A percentile compares a stretch with the other conserved stretches of the same genome.
phyloP scores from a whole-genome alignment of 1,140 invertebrate species.

The Globodera rostochiensis region DNA sequence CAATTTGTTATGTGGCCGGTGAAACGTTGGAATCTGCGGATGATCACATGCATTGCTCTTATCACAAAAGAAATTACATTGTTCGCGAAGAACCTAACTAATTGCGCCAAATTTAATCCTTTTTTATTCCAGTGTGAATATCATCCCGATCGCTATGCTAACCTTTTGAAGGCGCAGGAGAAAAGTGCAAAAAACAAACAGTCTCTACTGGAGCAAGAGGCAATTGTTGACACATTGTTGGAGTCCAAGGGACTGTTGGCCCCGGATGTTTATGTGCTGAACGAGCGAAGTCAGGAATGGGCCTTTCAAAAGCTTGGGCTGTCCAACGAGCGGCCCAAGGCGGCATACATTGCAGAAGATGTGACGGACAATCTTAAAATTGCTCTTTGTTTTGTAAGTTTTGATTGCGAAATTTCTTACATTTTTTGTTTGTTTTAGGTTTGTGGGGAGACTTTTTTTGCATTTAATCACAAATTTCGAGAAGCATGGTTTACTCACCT shows the following conservation, averaged over 20 bases:
- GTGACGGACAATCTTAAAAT: slow-evolving; percentile 37
- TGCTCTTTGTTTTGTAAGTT: slow-evolving; percentile 30
- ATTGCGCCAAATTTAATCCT: not conserved
- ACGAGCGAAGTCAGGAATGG: slow-evolving; percentile 27
- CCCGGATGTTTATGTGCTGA: slow-evolving; percentile 34
- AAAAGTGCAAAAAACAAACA: slow-evolving; percentile 32
- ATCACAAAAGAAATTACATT: slow-evolving; percentile 36
- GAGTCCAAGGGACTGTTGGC: slow-evolving; percentile 30
- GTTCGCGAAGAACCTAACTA: not conserved
- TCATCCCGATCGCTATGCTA: slow-evolving; percentile 29
- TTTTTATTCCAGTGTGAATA: slow-evolving; percentile 36
- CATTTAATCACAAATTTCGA: slow-evolving; percentile 34
- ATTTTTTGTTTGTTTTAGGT: slow-evolving; percentile 32
- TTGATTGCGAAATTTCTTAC: slow-evolving; percentile 14
- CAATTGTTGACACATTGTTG: slow-evolving; percentile 29
- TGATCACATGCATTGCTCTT: slow-evolving; percentile 36
- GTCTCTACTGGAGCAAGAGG: slow-evolving; percentile 33
- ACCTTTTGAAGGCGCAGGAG: slow-evolving; percentile 27
- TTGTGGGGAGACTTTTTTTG: slow-evolving; percentile 30
- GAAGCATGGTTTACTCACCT: slow-evolving; percentile 32
- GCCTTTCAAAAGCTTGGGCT: slow-evolving; percentile 36
- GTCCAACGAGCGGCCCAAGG: not conserved
- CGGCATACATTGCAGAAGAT: slow-evolving; percentile 32
- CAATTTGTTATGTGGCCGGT: slow-evolving; percentile 42
- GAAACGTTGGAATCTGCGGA: slow-evolving; percentile 36